Evolutionary conservation across 1,140 invertebrate genomes (phyloP).

Genomic region (Drosophila kurseongensis): DNA sequence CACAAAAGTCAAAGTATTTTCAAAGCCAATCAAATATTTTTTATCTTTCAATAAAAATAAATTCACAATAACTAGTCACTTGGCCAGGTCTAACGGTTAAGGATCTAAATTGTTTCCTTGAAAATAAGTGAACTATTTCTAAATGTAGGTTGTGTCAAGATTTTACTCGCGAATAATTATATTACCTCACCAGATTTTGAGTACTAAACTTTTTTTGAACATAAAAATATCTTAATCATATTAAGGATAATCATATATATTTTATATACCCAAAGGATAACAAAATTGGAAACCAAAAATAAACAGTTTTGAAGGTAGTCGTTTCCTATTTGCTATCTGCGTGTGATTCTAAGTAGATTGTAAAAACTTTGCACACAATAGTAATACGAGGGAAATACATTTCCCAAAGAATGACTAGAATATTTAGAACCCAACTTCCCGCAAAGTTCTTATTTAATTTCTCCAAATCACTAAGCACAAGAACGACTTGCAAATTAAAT

Average conservation of each 20-base stretch:
- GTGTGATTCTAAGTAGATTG: not conserved
- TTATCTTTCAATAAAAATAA: too few relatives aligned
- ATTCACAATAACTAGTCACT: too few relatives aligned
- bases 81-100: too few relatives aligned
- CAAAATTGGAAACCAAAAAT: not conserved
- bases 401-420: constrained; percentile 20
- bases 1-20: not conserved
- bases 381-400: constrained; percentile 11
- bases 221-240: too few relatives aligned
- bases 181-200: too few relatives aligned
- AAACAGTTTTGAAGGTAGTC: not conserved
- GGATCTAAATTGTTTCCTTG: too few relatives aligned
- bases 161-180: too few relatives aligned
- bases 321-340: not conserved
- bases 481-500: constrained; percentile 15
- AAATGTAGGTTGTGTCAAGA: too few relatives aligned
- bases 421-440: constrained; percentile 10
- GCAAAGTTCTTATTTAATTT: constrained; percentile 20
- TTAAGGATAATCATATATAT: too few relatives aligned
- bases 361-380: constrained; percentile 17
- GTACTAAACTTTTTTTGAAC: too few relatives aligned
- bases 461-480: constrained; percentile 11
- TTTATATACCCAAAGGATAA: too few relatives aligned
- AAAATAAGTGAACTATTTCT: too few relatives aligned
- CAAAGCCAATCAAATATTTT: not conserved